These are phyloP conservation scores for Dolichallabes microphthalmus DNA, from an alignment of 2,113 vertebrate species.

Conservation along the genomic window DNA sequence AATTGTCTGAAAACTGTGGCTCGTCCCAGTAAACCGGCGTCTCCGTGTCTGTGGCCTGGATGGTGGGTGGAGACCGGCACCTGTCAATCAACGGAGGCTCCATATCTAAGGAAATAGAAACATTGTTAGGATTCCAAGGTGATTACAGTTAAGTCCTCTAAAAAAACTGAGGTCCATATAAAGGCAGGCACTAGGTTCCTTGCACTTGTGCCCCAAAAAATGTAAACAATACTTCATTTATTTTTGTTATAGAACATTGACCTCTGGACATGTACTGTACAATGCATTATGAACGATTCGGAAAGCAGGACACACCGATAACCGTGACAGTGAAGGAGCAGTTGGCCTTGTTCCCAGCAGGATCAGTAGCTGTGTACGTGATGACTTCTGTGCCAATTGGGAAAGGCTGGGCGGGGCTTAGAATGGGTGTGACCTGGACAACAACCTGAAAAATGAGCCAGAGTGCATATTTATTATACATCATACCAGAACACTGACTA, in stretches of 20 bases:
- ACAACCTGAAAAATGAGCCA: slow-evolving; percentile 73
- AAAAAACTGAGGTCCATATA: neutral
- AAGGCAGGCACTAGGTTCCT: neutral
- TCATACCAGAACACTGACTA: neutral
- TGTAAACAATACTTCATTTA: neutral
- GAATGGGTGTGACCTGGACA: slow-evolving; percentile 84
- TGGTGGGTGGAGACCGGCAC: slow-evolving; percentile 86
- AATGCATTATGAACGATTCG: neutral
- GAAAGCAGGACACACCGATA: slow-evolving; percentile 78
- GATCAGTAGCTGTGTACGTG: slow-evolving; percentile 83
- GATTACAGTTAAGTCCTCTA: neutral
- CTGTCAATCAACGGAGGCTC: slow-evolving; percentile 92
- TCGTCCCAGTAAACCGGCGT: slow-evolving; percentile 83
- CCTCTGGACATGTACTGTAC: neutral
- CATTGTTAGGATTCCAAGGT: neutral
- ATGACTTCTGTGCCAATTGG: slow-evolving; percentile 84
- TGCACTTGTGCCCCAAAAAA: neutral
- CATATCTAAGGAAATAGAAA: slow-evolving; percentile 74
- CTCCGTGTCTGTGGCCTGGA: slow-evolving; percentile 76
- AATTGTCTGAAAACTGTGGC: slow-evolving; percentile 98
- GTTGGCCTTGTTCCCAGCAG: slow-evolving; percentile 83
- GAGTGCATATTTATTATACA: neutral
- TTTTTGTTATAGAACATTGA: neutral
- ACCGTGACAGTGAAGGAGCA: slow-evolving; percentile 89
- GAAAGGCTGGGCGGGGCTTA: slow-evolving; percentile 85